Evolutionary conservation across 1,140 invertebrate species (phyloP).

Genomic region (Calliphora vicina): DNA sequence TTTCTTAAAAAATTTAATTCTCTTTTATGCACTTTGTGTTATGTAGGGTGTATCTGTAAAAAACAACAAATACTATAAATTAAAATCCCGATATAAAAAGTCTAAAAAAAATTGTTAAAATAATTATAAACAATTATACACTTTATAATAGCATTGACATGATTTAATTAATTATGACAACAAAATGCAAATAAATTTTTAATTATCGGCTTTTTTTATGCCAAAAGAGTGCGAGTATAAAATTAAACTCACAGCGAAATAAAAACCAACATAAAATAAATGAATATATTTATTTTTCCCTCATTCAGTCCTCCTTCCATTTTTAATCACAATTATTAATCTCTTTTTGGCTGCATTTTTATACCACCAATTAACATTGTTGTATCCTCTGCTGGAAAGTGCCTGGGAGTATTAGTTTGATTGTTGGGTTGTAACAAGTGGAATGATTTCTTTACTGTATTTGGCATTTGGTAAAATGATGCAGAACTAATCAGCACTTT

Average conservation of each 20-base stretch:
- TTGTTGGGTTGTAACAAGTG: not conserved
- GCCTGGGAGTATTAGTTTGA: not conserved
- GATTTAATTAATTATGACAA: conserved; percentile 35
- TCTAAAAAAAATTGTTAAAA: not conserved
- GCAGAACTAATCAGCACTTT: no score
- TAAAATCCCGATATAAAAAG: not conserved
- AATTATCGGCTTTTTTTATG: conserved; percentile 16
- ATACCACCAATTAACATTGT: conserved; percentile 19
- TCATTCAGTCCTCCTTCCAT: not conserved
- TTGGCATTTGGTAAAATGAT: no score
- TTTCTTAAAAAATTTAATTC: no score
- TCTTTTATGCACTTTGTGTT: no score
- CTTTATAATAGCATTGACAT: conserved; percentile 31
- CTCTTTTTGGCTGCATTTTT: not conserved
- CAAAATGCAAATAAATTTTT: conserved; percentile 22
- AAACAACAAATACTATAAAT: not conserved
- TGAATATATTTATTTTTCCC: not conserved
- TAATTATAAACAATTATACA: conserved; percentile 34
- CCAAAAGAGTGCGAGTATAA: not conserved
- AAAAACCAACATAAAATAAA: conserved; percentile 5
- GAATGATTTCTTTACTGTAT: no score
- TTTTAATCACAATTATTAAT: conserved; percentile 34
- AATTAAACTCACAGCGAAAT: not conserved
- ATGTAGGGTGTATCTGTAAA: no score
- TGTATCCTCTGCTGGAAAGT: not conserved